Base-by-base conservation (phyloP, 2,113 vertebrate species). In the Semnornis frantzii region DNA sequence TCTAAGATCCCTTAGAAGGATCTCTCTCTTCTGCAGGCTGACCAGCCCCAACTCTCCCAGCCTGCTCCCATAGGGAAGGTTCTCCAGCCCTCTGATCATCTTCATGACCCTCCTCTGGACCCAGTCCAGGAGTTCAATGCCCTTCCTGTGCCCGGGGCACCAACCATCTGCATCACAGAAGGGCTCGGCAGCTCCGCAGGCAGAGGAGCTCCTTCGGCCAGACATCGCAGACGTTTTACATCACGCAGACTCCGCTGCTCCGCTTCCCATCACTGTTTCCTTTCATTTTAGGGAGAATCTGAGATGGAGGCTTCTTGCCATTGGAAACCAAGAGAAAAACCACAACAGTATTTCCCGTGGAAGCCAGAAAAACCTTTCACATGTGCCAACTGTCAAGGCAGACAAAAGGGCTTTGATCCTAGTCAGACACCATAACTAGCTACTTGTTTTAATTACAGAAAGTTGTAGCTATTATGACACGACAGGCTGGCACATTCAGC, bases 391-490 rank as follows among this genome's bases (percentile, higher is more conserved):
- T 93, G 92, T 93, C 92, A 95, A 58, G 78, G 92, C 83, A 95
- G 96, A 97, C 96, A 97, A 95, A 96, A 95, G 96, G 72, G 92
- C 95, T 97, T 97, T 97, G 96, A 97, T 97, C 96, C 55, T 55
- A 88, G 85, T 88, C 94, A 97, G 96, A 95, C 96, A 95, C 93
- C 94, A 90, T 95, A 97, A 95, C 93, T 73, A 95, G 94, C 93
- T 95, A 95, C 94, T 96, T 93, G 94, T 94, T 96, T 97, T 95
- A 97, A 96, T 97, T 97, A 96, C 94, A 95, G 94, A 95, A 95
- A 95, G 95, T 97, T 96, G 94, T 88, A 83, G 92, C 95, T 95
- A 84, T 96, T 94, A 93, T 94, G 94, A 94, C 91, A 92, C 0
- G 76, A 82, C 85, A 83, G 88, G 65, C 93, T 96, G 96, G 95